Conservation (phyloP, 64 coral and sea anemone genomes). For the Pachyseris speciosa region DNA sequence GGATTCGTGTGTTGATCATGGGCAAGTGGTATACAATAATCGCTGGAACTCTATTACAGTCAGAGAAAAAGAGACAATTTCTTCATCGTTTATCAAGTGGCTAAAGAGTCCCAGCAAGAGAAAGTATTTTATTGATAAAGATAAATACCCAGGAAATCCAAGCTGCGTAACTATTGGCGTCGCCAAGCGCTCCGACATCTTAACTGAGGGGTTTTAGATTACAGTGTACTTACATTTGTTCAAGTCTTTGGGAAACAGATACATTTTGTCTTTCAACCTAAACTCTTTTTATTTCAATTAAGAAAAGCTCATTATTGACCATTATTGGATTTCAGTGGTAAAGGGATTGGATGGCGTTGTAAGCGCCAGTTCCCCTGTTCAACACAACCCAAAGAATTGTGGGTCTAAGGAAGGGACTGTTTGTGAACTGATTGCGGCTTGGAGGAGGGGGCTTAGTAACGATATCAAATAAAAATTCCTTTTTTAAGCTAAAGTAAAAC, state of each 20-base stretch:
- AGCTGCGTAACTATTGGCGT: slow-evolving; percentile 33
- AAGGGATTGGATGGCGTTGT: too few relatives aligned
- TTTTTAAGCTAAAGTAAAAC: too few relatives aligned
- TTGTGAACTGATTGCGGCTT: too few relatives aligned
- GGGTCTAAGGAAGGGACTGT: too few relatives aligned
- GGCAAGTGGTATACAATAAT: slow-evolving; percentile 60
- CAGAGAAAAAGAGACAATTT: slow-evolving; percentile 6
- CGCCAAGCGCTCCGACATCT: not conserved
- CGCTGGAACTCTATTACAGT: slow-evolving; percentile 58
- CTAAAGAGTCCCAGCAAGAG: not conserved
- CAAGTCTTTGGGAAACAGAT: not conserved
- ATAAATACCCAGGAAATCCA: slow-evolving; percentile 58
- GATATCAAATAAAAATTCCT: too few relatives aligned
- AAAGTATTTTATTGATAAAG: slow-evolving; percentile 26
- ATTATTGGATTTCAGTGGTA: too few relatives aligned
- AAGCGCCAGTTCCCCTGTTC: too few relatives aligned
- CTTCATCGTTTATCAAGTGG: slow-evolving; percentile 48
- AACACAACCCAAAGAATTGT: too few relatives aligned
- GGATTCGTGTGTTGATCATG: slow-evolving; percentile 86
- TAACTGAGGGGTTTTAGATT: slow-evolving; percentile 29
- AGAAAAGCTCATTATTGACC: too few relatives aligned
- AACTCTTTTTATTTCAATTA: too few relatives aligned
- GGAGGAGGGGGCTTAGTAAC: too few relatives aligned
- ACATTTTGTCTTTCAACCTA: too few relatives aligned
- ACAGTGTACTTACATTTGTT: not conserved